A percentile compares a stretch with the other conserved stretches of the same genome.
These are phyloP conservation scores for Xiphorhynchus elegans DNA, from an alignment of 2,113 vertebrate species.

Conservation along the genomic window DNA sequence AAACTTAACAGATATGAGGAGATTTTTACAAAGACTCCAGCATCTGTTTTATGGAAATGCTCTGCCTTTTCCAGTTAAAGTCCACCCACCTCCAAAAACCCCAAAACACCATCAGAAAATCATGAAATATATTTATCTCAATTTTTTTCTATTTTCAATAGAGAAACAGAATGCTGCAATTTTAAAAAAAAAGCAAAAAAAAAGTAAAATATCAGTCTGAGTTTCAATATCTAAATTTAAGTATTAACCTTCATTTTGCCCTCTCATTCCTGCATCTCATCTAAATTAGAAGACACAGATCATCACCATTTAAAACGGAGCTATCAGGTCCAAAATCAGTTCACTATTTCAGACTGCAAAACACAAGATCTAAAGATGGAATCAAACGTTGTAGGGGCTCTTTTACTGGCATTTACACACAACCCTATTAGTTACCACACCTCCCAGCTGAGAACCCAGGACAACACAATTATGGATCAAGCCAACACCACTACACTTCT, in stretches of 20 bases:
- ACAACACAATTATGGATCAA: background rate
- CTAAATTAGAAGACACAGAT: constrained; percentile 15
- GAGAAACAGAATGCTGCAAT: background rate
- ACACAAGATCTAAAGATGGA: background rate
- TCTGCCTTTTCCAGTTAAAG: background rate
- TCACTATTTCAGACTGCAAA: background rate
- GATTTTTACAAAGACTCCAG: background rate
- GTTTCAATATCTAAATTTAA: constrained; percentile 29
- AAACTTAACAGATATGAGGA: background rate
- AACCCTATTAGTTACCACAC: background rate
- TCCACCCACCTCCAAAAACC: background rate
- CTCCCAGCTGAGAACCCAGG: background rate
- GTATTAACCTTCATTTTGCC: background rate
- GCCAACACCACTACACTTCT: background rate
- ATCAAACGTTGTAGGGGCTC: background rate
- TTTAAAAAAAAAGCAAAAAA: background rate
- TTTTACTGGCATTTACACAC: background rate
- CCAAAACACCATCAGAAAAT: background rate
- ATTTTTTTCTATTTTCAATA: background rate
- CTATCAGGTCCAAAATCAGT: background rate
- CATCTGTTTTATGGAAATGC: background rate
- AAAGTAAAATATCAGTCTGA: background rate
- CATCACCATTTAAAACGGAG: background rate
- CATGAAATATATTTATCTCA: background rate
- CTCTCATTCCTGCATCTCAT: background rate